A percentile compares a stretch with the other conserved stretches of the same genome.
These are phyloP conservation scores for Trematomus bernacchii DNA, from an alignment of 2,797 vertebrate genomes.

Conservation along the genomic window DNA sequence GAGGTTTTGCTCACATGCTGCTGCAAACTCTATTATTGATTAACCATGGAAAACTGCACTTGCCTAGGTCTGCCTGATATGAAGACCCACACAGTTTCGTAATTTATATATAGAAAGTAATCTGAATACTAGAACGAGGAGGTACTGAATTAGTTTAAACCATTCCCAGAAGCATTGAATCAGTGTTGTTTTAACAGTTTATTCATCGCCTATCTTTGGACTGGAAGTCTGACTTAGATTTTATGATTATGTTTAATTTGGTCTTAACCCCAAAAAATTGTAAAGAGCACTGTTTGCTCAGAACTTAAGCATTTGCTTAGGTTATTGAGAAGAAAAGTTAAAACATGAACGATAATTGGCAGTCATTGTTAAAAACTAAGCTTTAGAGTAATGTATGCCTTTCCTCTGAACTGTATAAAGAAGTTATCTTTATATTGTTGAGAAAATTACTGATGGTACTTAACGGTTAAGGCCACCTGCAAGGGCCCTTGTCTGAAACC, in stretches of 20 bases:
- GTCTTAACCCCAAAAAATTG: not conserved
- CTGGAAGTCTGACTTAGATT: too few relatives aligned
- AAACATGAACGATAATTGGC: not conserved
- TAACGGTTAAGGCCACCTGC: constrained; percentile 13
- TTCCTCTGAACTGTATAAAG: not conserved
- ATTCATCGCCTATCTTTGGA: not conserved
- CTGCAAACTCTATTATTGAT: constrained; percentile 15
- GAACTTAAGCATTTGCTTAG: not conserved
- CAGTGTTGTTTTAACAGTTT: too few relatives aligned
- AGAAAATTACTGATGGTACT: constrained; percentile 13
- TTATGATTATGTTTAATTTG: not conserved
- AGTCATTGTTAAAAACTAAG: not conserved
- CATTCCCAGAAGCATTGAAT: not conserved
- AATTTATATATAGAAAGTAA: not conserved
- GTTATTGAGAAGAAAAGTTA: not conserved
- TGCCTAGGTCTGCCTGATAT: not conserved
- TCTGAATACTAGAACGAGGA: not conserved
- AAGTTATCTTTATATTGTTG: not conserved
- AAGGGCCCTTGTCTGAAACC: not conserved
- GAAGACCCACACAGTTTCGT: not conserved
- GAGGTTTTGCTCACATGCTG: constrained; percentile 18
- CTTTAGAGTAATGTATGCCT: not conserved
- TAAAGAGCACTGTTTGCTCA: not conserved
- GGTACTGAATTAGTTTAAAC: not conserved
- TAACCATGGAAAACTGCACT: not conserved